phyloP scores from a whole-genome alignment of 1,140 invertebrate genomes.

The Musca domestica region DNA sequence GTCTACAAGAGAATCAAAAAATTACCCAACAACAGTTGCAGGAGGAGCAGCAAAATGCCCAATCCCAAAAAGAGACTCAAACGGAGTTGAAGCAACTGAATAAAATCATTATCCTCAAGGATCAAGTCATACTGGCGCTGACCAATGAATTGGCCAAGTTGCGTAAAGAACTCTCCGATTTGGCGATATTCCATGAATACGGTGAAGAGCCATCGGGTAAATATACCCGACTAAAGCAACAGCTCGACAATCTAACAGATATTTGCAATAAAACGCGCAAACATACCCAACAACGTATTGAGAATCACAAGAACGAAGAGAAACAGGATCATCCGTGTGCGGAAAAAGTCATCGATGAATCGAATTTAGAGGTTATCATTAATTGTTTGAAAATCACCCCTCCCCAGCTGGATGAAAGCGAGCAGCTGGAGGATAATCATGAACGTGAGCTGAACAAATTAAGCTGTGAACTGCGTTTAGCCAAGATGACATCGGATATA shows the following conservation, averaged over 20 bases:
- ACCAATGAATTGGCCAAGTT: slow-evolving; percentile 50
- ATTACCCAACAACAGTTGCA: slow-evolving; percentile 25
- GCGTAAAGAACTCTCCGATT: slow-evolving; percentile 49
- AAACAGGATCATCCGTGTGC: background rate
- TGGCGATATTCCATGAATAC: slow-evolving; percentile 51
- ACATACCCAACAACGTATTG: slow-evolving; percentile 27
- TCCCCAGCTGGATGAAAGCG: slow-evolving; percentile 21
- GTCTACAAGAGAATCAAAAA: slow-evolving; percentile 29
- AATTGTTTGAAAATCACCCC: slow-evolving; percentile 28
- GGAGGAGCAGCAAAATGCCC: slow-evolving; percentile 18
- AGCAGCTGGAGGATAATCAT: slow-evolving; percentile 7
- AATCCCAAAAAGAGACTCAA: slow-evolving; percentile 19
- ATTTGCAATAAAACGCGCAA: slow-evolving; percentile 47
- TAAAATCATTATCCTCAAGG: slow-evolving; percentile 48
- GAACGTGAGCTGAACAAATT: slow-evolving; percentile 12
- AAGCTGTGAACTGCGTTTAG: slow-evolving; percentile 24
- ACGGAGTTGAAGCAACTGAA: slow-evolving; percentile 34
- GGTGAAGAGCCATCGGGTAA: slow-evolving; percentile 50
- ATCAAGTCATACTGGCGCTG: slow-evolving; percentile 48
- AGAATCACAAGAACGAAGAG: background rate
- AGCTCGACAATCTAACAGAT: slow-evolving; percentile 49
- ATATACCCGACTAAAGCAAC: slow-evolving; percentile 48
- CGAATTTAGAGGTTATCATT: slow-evolving; percentile 29
- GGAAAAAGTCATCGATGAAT: slow-evolving; percentile 26
- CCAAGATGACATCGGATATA: slow-evolving; percentile 29